These are phyloP conservation scores for Petrosia ficiformis DNA, from an alignment of 37 sponge, comb jelly and placozoan genomes.

Conservation along the genomic window DNA sequence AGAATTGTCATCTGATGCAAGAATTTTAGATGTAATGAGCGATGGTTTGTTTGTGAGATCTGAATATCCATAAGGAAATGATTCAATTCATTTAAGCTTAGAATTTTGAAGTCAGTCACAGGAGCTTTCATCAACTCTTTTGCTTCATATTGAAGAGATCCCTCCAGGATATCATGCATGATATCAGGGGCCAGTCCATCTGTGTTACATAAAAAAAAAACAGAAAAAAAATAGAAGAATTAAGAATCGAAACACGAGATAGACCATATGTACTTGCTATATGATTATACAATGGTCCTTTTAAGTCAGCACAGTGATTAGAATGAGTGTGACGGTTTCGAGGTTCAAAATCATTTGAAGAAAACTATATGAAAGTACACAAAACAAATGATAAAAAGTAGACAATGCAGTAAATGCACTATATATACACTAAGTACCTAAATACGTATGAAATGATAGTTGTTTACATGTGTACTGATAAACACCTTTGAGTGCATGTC, in stretches of 20 bases:
- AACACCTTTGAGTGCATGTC: too few relatives aligned
- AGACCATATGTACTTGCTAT: constrained; percentile 66
- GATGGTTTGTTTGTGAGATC: constrained; percentile 36
- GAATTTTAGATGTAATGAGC: constrained; percentile 8
- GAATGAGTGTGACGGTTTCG: constrained; percentile 24
- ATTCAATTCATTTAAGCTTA: constrained; percentile 21
- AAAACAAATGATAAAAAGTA: too few relatives aligned
- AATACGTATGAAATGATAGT: too few relatives aligned
- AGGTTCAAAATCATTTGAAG: constrained; percentile 11
- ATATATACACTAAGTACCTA: too few relatives aligned
- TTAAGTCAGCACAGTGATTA: constrained; percentile 39
- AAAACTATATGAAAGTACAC: constrained; percentile 44
- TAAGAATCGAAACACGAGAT: constrained; percentile 34
- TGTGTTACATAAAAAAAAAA: constrained; percentile 64
- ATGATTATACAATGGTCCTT: constrained; percentile 58
- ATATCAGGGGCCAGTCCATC: constrained; percentile 61
- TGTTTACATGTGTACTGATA: too few relatives aligned
- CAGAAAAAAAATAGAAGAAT: constrained; percentile 18
- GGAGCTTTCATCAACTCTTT: constrained; percentile 23
- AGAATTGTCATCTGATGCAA: constrained; percentile 1
- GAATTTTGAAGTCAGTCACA: constrained; percentile 2
- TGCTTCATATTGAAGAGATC: constrained; percentile 15
- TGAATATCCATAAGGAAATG: constrained; percentile 21
- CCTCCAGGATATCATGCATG: constrained; percentile 73
- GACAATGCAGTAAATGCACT: too few relatives aligned